These are phyloP conservation scores for Tigriopus californicus DNA, from an alignment of 2,888 invertebrate species.

Conservation along the genomic window DNA sequence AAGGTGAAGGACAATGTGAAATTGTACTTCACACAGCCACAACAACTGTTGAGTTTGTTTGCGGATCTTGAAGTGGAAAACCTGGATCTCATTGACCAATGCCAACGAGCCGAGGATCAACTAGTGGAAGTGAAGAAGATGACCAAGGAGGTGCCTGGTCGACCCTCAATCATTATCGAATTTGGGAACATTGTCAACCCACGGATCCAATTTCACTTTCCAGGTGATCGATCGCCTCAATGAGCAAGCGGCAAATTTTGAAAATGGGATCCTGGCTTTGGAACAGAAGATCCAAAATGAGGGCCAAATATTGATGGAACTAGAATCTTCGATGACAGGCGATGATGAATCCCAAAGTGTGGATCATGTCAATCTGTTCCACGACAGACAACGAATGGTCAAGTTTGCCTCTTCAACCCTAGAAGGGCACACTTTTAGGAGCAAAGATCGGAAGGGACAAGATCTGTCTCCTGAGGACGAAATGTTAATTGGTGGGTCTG, in stretches of 20 bases:
- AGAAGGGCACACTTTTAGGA: too few relatives aligned
- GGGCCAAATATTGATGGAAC: too few relatives aligned
- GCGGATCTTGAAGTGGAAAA: slow-evolving; percentile 11
- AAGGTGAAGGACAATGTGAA: background rate
- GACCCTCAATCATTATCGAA: too few relatives aligned
- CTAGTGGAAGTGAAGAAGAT: background rate
- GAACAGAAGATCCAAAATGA: slow-evolving; percentile 24
- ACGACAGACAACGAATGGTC: too few relatives aligned
- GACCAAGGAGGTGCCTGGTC: background rate
- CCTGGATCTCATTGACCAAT: slow-evolving; percentile 8
- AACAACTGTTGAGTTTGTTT: slow-evolving; percentile 6
- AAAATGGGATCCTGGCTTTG: slow-evolving; percentile 18
- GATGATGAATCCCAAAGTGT: too few relatives aligned
- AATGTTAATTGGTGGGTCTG: too few relatives aligned
- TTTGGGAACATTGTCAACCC: too few relatives aligned
- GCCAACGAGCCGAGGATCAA: background rate
- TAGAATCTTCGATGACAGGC: too few relatives aligned
- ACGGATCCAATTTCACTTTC: background rate
- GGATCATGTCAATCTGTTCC: too few relatives aligned
- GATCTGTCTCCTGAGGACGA: too few relatives aligned
- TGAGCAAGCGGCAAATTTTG: slow-evolving; percentile 4
- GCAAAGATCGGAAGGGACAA: too few relatives aligned
- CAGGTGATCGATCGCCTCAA: background rate
- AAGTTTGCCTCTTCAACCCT: too few relatives aligned
- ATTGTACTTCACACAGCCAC: slow-evolving; percentile 5